Base-by-base conservation (phyloP, 2,797 vertebrate genomes). In the Mallotus villosus region DNA sequence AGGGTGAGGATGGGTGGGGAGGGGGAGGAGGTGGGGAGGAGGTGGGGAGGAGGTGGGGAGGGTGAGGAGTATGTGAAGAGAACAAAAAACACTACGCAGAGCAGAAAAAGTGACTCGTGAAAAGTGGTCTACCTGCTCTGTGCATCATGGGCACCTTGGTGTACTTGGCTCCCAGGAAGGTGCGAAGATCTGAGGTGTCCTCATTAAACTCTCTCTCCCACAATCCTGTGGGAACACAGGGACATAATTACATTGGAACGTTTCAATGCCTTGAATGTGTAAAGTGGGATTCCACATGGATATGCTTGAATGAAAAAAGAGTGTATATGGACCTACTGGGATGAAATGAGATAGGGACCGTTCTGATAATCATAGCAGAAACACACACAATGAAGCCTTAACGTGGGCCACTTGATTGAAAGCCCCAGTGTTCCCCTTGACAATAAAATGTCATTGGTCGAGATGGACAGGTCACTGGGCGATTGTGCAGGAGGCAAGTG, bases 121-220 rank as follows among this genome's bases (percentile, higher is more conserved):
- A 27, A 41, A 25, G 21, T 25, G 53, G 73, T 6, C 12, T 4
- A 91, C 91, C 91, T 90, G 88, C 85, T 86, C 80, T 68, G 84
- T 91, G 91, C 84, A 92, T 90, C 90, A 92, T 90, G 60, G 71
- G 7, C 68, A 91, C 89, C 87, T 90, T 91, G 72, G 90, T 92
- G 85, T 91, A 90, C 79, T 88, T 85, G 67, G 79, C 88, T 17
- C 91, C 91, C 72, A 90, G 57, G 85, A 93, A 92, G 76, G 71
- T 84, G 14, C 82, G 84, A 1, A 29, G 77, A 63, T 92, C 90
- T 8, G 55, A 2, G 14, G 67, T 80, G 6, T 86, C 82, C 53
- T 75, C 62, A 2, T 67, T 82, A 83, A 92, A 91, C 69, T 84
- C 78, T 73, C 77, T 78, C 86, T 87, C 83, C 90, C 91, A 91